These are phyloP conservation scores for Plodia interpunctella DNA, from an alignment of 1,140 invertebrate genomes.

Conservation along the genomic window DNA sequence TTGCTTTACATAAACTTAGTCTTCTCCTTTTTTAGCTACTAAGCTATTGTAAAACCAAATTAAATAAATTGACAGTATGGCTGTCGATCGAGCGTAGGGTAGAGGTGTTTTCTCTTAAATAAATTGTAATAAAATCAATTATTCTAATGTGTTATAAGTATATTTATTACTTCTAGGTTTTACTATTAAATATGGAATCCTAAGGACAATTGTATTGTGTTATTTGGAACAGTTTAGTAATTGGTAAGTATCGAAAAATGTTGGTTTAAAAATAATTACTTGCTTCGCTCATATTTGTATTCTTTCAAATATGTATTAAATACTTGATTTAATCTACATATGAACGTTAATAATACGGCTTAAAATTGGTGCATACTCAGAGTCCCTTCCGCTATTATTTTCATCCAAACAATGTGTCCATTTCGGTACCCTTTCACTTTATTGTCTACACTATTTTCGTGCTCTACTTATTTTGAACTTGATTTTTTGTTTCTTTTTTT, in stretches of 20 bases:
- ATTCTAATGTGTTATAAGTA: constrained; percentile 38
- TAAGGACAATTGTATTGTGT: constrained; percentile 38
- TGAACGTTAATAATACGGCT: not conserved
- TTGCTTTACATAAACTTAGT: no score
- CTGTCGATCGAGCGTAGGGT: constrained; percentile 51
- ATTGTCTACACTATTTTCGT: constrained; percentile 66
- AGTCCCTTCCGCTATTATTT: constrained; percentile 16
- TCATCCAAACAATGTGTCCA: constrained; percentile 27
- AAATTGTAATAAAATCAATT: constrained; percentile 43
- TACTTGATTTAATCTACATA: constrained; percentile 23
- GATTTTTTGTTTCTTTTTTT: constrained; percentile 23
- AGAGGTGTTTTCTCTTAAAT: constrained; percentile 44
- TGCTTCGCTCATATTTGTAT: constrained; percentile 3
- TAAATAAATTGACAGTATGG: constrained; percentile 47
- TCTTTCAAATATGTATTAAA: constrained; percentile 35
- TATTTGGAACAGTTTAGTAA: constrained; percentile 37
- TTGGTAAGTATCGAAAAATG: constrained; percentile 36
- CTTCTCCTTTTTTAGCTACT: not conserved
- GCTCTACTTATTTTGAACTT: constrained; percentile 65
- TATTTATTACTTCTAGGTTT: constrained; percentile 23
- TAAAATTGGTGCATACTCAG: not conserved
- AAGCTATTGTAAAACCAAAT: not conserved
- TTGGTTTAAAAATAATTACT: constrained; percentile 7
- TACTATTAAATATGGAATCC: constrained; percentile 44
- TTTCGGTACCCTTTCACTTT: constrained; percentile 69